These are phyloP conservation scores for Diplodus sargus DNA, from an alignment of 2,797 vertebrate genomes.

Conservation along the genomic window DNA sequence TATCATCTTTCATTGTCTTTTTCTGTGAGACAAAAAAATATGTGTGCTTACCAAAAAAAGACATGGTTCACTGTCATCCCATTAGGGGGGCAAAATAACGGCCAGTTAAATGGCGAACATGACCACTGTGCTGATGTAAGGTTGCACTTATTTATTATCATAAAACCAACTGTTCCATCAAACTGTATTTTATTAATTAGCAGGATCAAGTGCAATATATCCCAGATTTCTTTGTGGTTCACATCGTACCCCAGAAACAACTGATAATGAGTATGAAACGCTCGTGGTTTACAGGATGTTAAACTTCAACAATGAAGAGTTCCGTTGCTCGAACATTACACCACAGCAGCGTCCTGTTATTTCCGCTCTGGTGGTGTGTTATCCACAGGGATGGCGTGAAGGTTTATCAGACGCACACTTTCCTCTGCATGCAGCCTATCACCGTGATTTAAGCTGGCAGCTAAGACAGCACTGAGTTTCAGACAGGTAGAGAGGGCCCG, in stretches of 20 bases:
- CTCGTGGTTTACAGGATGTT: slow-evolving; percentile 53
- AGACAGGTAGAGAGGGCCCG: slow-evolving; percentile 61
- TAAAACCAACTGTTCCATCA: slow-evolving; percentile 34
- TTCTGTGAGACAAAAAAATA: slow-evolving; percentile 18
- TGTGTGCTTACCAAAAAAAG: slow-evolving; percentile 56
- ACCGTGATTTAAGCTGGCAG: slow-evolving; percentile 75
- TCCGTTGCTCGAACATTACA: slow-evolving; percentile 55
- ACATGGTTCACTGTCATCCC: slow-evolving; percentile 36
- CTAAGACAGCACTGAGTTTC: slow-evolving; percentile 56
- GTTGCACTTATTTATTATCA: slow-evolving; percentile 48
- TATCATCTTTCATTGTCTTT: slow-evolving; percentile 36
- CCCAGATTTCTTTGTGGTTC: slow-evolving; percentile 48
- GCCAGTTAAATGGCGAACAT: slow-evolving; percentile 33
- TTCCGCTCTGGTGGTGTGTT: slow-evolving; percentile 56
- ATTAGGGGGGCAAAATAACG: slow-evolving; percentile 53
- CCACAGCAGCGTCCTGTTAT: slow-evolving; percentile 57
- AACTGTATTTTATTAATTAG: slow-evolving; percentile 49
- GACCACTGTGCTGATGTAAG: slow-evolving; percentile 29
- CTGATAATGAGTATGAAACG: slow-evolving; percentile 33
- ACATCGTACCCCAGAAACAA: slow-evolving; percentile 32
- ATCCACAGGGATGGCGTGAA: slow-evolving; percentile 55
- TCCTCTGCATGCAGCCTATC: slow-evolving; percentile 58
- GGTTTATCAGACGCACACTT: slow-evolving; percentile 70
- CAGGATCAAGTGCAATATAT: slow-evolving; percentile 31
- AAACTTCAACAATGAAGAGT: slow-evolving; percentile 56